These are phyloP conservation scores for Boulengeromyrus knoepffleri DNA, from an alignment of 2,113 vertebrate genomes.

Conservation along the genomic window DNA sequence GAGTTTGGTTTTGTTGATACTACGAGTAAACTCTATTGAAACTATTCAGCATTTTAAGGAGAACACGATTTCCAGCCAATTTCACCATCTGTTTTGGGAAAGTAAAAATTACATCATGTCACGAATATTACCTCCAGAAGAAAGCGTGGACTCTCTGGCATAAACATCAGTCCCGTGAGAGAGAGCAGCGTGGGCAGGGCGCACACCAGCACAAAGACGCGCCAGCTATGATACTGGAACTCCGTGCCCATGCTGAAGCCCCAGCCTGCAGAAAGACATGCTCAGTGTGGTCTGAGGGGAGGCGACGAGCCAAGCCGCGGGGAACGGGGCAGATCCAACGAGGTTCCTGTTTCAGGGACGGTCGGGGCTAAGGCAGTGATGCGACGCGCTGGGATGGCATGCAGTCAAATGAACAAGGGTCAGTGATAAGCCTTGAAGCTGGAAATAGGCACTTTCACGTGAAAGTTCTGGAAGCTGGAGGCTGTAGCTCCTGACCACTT, in stretches of 20 bases:
- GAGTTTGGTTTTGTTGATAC: neutral
- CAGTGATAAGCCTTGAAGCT: neutral
- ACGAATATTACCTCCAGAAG: constrained; percentile 78
- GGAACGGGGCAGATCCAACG: neutral
- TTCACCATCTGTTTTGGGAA: neutral
- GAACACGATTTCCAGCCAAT: neutral
- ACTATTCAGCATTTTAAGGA: neutral
- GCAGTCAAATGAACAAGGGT: neutral
- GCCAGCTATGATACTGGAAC: constrained; percentile 94
- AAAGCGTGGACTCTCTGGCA: constrained; percentile 94
- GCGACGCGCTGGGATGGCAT: neutral
- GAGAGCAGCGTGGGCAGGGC: constrained; percentile 80
- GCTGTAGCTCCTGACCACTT: neutral
- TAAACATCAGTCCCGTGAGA: constrained; percentile 80
- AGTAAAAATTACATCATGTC: neutral
- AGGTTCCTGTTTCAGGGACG: neutral
- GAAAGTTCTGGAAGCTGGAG: neutral
- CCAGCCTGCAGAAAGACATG: constrained; percentile 68
- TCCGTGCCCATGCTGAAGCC: constrained; percentile 92
- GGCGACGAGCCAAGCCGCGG: neutral
- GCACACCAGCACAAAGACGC: constrained; percentile 84
- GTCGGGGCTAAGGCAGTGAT: neutral
- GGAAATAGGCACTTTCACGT: neutral
- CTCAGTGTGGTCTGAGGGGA: neutral
- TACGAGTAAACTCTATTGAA: neutral